Conservation (phyloP, 2,797 vertebrate species). For the Tympanoctomys barrerae region DNA sequence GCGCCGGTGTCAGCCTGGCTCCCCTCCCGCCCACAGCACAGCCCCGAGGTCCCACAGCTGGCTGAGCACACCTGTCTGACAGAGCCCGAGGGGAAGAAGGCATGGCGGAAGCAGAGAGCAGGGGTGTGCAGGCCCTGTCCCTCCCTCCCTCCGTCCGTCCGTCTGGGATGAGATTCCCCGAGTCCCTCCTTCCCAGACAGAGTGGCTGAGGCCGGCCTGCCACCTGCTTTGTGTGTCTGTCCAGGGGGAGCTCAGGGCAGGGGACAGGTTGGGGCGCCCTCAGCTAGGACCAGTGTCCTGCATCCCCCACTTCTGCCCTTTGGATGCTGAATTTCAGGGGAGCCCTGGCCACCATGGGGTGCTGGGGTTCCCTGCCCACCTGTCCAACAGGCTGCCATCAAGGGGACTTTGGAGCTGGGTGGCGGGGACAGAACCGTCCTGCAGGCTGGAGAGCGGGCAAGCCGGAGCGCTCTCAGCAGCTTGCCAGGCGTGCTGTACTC, state of each 20-base stretch:
- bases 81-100: conserved; percentile 18
- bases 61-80: background rate
- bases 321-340: background rate
- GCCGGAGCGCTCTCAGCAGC: conserved; percentile 55
- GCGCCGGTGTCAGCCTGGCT: conserved; percentile 33
- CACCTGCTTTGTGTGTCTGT: background rate
- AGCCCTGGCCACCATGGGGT: background rate
- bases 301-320: background rate
- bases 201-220: background rate
- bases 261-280: background rate
- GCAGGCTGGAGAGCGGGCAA: conserved; percentile 17
- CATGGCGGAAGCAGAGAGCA: background rate
- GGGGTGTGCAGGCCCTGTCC: background rate
- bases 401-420: background rate
- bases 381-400: too few relatives aligned
- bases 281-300: background rate
- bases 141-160: too few relatives aligned
- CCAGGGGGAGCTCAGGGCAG: background rate
- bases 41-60: background rate
- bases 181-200: background rate
- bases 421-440: background rate
- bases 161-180: background rate
- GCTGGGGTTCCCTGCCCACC: background rate
- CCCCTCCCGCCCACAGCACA: background rate
- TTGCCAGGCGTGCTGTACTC: background rate